Base-by-base conservation (phyloP, 2,113 vertebrate species). In the Capreolus pygargus region DNA sequence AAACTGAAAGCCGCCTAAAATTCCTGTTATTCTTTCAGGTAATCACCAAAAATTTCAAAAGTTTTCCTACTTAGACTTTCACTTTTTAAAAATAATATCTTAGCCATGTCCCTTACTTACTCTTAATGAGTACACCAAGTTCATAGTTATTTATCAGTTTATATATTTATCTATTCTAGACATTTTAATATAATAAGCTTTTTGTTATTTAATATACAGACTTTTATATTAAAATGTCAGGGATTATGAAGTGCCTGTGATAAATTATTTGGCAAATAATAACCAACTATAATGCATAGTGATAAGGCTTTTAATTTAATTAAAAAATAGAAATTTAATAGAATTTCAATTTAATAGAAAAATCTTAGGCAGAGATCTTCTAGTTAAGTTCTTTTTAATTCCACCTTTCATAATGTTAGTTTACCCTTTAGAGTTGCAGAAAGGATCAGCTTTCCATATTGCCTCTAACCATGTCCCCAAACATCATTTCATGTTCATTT, bases 221-320 rank as follows among this genome's bases (percentile, higher is more conserved):
- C 3, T 79, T 97, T 84, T 74, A 90, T 52, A 91, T 87, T 94
- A 74, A 91, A 94, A 94, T 95, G 10, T 23, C 52, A 91, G 16
- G 5, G 39, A 85, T 33, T 94, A 2, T 85, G 39, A 93, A 33
- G 39, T 12, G 7, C 17, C 76, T 84, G 7, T 52, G 81, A 82
- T 36, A 81, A 91, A 96, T 85, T 94, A 43, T 47, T 25, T 67
- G n/a, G 39, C 21, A 95, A 97, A 93, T 70, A 95, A 85, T 57
- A 96, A 92, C 7, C 45, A 87, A 67, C 86, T 50, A 47, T 21
- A 86, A 76, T 45, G 39, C 39, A 64, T 25, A 82, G 23, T 58
- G 82, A 55, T 14, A 82, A 21, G 39, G 19, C 19, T 39, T 89
- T 52, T 91, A 43, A 45, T 50, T 50, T 50, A 50, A 50, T 50